Base-by-base conservation (phyloP, 2,888 invertebrate species). In the Helobdella robusta region DNA sequence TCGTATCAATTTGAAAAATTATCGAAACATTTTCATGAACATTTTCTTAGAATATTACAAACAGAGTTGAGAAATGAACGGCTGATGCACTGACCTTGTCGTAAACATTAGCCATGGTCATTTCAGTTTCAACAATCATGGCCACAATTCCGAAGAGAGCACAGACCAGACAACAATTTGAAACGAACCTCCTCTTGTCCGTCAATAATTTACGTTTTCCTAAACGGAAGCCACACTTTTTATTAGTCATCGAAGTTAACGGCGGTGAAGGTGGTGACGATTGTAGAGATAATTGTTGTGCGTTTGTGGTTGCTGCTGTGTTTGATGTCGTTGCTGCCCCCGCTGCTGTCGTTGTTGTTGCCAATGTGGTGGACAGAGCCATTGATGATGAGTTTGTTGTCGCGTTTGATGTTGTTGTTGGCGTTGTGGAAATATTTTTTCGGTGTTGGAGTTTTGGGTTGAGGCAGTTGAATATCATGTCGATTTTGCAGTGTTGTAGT, bases 111-210 rank as follows among this genome's bases (percentile, higher is more conserved):
- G 62, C 62, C 62, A 62, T 62, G 52, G 28, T 20, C 5, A 62
- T 30, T 18, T 62, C 62, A 25, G 62, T 62, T 32, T 62, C 62
- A 8, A 62, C 2, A 18, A 62, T 62, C 62, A 62, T 62, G 8
- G 34, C 40, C 18, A 35, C 30, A 50, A 62, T 50, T 48, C 62
- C 62, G 35, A 62, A 50, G 20, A 62, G 30, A 20, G 62, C 62
- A 5, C 28, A 20, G 1, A 50, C 25, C 50, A 62, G 50, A 34
- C 50, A 48, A 25, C 28, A 50, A 44, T 62, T 50, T 18, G 62
- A 62, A 28, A 62, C 34, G 34, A 50, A 20, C 4, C 52, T 23
- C 23, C 62, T 18, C 34, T 44, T 48, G 48, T 62, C 62, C 2
- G 28, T 50, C 52, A 62, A 50, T n/a, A 62, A 32, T 28, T 62